Evolutionary conservation across 2,888 invertebrate genomes (phyloP), one percentile per base, ranked within the genome.

Genomic region (Entomobrya multifasciata): DNA sequence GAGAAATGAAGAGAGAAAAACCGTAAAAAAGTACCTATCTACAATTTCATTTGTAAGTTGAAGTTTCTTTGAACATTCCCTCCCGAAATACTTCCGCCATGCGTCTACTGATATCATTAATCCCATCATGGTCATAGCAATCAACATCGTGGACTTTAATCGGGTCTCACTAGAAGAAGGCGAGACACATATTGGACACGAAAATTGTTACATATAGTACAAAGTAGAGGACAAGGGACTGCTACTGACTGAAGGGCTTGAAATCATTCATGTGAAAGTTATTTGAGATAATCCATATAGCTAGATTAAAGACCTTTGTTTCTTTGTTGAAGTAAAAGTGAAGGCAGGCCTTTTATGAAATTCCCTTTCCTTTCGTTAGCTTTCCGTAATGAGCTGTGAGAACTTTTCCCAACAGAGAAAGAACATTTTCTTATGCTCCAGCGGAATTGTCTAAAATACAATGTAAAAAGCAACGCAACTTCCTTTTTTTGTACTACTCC

Each of bases 381-480:
- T 62, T 82, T 82, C 60, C 49, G 47, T 85, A 78, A 77, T 85
- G 78, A 85, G 70, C 84, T 85, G 77, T 78, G 84, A 77, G 84
- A 85, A 85, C 65, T 78, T 78, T 77, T 78, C 70, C 77, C 84
- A 62, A 82, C 52, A 44, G 82, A 30, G 47, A 41, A 72, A 62
- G 44, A 20, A 41, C 13, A 44, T 44, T 20, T 15, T 22, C 2
- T 36, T 65, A 6, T 65, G 10, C 27, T 41, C 10, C 17, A 20
- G 67, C 44, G 17, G 11, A 36, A 17, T 22, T 30, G 15, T 27
- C 27, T 10, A 30, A 62, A 67, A 44, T 17, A 57, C 25, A 57
- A 57, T 25, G 55, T 57, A 25, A 57, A 57, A 57, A 57, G 36
- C 6, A 0, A 67, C 25, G 4, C 0, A 44, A 44, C 8, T 76